Percentiles rank a stretch among this genome's conserved stretches.
These are phyloP conservation scores for Dendropsophus ebraccatus DNA, from an alignment of 2,113 vertebrate genomes.

Conservation along the genomic window DNA sequence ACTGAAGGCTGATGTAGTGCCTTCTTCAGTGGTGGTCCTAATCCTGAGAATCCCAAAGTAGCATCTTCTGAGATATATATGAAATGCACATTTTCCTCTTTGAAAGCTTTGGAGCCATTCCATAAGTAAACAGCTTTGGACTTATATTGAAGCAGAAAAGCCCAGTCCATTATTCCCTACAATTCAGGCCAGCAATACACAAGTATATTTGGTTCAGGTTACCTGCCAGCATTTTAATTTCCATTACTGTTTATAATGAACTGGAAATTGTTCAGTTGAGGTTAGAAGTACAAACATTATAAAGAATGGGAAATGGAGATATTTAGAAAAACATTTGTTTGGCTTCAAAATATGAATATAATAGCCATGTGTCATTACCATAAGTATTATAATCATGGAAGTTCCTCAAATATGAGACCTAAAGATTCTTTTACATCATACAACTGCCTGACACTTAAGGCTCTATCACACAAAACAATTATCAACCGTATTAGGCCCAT, in stretches of 20 bases:
- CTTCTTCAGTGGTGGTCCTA: too few relatives aligned
- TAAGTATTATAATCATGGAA: neutral
- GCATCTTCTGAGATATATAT: too few relatives aligned
- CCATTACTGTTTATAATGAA: neutral
- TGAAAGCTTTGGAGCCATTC: neutral
- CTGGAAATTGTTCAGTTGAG: neutral
- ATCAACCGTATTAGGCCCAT: too few relatives aligned
- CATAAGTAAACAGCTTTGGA: neutral
- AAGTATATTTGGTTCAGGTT: neutral
- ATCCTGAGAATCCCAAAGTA: too few relatives aligned
- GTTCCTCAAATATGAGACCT: too few relatives aligned
- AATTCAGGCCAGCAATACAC: neutral
- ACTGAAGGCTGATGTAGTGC: too few relatives aligned
- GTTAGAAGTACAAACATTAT: neutral
- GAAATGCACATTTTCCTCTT: neutral
- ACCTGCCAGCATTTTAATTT: neutral
- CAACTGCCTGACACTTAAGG: too few relatives aligned
- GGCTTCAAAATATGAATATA: neutral
- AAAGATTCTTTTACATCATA: too few relatives aligned
- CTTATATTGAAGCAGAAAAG: neutral
- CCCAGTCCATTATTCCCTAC: neutral
- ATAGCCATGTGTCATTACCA: neutral
- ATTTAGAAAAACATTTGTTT: neutral
- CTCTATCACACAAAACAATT: too few relatives aligned
- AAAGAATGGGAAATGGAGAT: neutral